Base-by-base conservation (phyloP, 2,797 vertebrate genomes). In the Meriones psammophilus region DNA sequence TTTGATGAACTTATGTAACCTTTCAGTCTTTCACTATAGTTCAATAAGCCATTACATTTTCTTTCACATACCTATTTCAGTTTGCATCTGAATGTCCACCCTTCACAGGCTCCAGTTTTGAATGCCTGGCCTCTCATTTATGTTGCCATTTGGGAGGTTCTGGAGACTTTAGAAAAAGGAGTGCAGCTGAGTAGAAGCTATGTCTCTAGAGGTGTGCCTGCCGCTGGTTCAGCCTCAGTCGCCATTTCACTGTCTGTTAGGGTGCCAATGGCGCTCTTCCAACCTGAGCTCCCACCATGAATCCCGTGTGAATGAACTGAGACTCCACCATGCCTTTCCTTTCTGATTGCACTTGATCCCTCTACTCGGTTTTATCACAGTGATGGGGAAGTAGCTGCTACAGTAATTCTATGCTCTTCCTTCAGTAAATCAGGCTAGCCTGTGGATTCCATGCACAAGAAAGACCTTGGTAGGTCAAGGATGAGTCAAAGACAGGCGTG, bases 1-100 rank as follows among this genome's bases (percentile, higher is more conserved):
- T 90, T 92, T 94, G 33, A 66, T 71, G 39, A 78, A 92, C 33
- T 58, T 83, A 28, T 60, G 24, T 68, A 36, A 95, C 69, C 20
- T 36, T 36, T 79, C 50, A 50, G 9, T 88, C 30, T 91, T 78
- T 22, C 68, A 18, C 9, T 56, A 14, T 8, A n/a, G 80, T 66
- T 91, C 60, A 74, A 30, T 89, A 50, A 88, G 56, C 64, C 17
- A 14, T 92, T 62, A 36, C 66, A 54, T 87, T 56, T 86, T 88
- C 68, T 69, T 62, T 36, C 84, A 77, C 58, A 1, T 13, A 73
- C 60, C 46, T 74, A 17, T 42, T 74, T 60, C 54, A 20, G 36
- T 22, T 60, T 60, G 26, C 60, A 13, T 88, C 10, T 42, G 36
- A 74, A 60, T 74, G 54, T 42, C 14, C 50, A 50, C 10, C n/a